Base-by-base conservation (phyloP, 2,113 vertebrate species). In the Brachyistius frenatus region DNA sequence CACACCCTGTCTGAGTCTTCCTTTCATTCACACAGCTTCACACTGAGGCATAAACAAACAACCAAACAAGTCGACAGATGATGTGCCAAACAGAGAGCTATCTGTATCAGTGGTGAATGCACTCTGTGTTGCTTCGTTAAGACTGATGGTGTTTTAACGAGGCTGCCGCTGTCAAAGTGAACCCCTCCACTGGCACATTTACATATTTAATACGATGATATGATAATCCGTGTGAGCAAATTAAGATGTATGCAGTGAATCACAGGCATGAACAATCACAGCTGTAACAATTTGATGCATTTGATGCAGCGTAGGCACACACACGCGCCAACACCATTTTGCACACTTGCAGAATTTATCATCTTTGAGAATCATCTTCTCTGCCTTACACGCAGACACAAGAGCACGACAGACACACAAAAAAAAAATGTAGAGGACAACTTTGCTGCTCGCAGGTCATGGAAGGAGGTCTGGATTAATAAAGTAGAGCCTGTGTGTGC, bases 191-290 rank as follows among this genome's bases (percentile, higher is more conserved):
- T 84, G 81, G 70, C 84, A 81, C 85, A 91, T 94, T 92, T 90
- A 76, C 91, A 94, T 92, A 83, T 85, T 86, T 92, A 92, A 92
- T 90, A 82, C 57, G 72, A 86, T 86, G 79, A 90, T 88, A 87
- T 90, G 87, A 87, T 92, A 78, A 93, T 90, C 89, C 69, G 5
- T 74, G 87, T 78, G 84, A 88, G 85, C 72, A 90, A 90, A 92
- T 90, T 85, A 92, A 88, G 88, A 92, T 78, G 76, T 88, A 92
- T 88, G 85, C 84, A 78, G 64, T 36, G 83, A 88, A 85, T 90
- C 89, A 87, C 54, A 61, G 23, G 66, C 90, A 77, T 73, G 86
- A 83, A 49, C 54, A 63, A 81, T 76, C 77, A 67, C 14, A 41
- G 73, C 88, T 77, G 56, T 54, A 62, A 77, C 81, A 30, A 46